These are phyloP conservation scores for Eleginops maclovinus DNA, from an alignment of 2,113 vertebrate genomes.

Conservation along the genomic window DNA sequence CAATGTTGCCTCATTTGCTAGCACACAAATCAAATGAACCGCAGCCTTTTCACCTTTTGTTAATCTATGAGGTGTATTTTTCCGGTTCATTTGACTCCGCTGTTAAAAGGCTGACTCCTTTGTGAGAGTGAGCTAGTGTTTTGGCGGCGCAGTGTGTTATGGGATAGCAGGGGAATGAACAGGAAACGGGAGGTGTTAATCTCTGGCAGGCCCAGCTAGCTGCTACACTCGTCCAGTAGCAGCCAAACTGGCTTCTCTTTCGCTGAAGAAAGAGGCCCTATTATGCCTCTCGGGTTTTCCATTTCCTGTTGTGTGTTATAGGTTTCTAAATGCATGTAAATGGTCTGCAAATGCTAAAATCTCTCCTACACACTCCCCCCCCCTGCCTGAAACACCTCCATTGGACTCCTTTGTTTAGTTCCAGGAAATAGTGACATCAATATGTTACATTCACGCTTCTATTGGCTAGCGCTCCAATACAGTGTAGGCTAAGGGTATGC, in stretches of 20 bases:
- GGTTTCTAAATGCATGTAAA: too few relatives aligned
- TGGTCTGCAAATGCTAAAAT: too few relatives aligned
- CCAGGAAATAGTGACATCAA: too few relatives aligned
- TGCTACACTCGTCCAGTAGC: slow-evolving; percentile 8
- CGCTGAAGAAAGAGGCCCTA: not conserved
- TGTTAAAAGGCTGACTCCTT: slow-evolving; percentile 35
- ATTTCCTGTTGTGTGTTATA: too few relatives aligned
- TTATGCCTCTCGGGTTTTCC: too few relatives aligned
- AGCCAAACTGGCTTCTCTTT: slow-evolving; percentile 24
- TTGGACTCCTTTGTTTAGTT: too few relatives aligned
- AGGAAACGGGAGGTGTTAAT: slow-evolving; percentile 45
- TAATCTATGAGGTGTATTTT: slow-evolving; percentile 65
- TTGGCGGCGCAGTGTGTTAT: slow-evolving; percentile 16
- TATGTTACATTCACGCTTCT: too few relatives aligned
- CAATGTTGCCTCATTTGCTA: slow-evolving; percentile 72
- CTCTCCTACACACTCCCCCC: too few relatives aligned
- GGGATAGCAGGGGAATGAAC: slow-evolving; percentile 36
- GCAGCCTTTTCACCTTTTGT: slow-evolving; percentile 69
- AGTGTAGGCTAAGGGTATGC: too few relatives aligned
- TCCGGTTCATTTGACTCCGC: slow-evolving; percentile 63
- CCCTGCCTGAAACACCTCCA: too few relatives aligned
- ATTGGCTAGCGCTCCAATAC: too few relatives aligned
- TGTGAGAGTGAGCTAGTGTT: slow-evolving; percentile 35
- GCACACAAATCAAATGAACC: slow-evolving; percentile 59
- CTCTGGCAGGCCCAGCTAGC: slow-evolving; percentile 27